Evolutionary conservation across 2,888 invertebrate genomes (phyloP), one percentile per base, ranked within the genome.

Genomic region (Lepas anatifera): DNA sequence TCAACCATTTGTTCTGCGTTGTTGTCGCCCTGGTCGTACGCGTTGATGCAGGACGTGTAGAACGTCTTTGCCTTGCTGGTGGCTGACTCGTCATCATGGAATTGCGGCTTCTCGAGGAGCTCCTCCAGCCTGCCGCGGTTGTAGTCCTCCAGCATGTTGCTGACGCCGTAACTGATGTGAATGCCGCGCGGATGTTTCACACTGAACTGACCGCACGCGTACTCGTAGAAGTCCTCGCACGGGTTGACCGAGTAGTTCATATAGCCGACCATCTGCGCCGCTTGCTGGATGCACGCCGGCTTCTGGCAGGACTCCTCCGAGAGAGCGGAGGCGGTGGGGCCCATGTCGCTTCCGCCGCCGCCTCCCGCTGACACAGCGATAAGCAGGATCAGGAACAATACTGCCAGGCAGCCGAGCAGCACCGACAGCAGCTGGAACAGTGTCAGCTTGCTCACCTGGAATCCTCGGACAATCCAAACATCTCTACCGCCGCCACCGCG

Each of bases 21-120:
- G 66, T 66, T 66, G 39, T 66, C 66, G 27, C 25, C 27, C 25
- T 66, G 66, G 6, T 66, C 66, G 25, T 66, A 66, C 35, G 85
- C 87, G 78, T 94, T 90, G 84, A 93, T 90, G 77, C 95, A 95
- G 6, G 95, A 92, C 77, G 85, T 85, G 78, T 91, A 95, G 25
- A 95, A 84, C 76, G 86, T 83, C 80, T 90, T 91, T 0, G 93
- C 92, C 81, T 95, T 95, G 7, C 84, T 77, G 68, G 88, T 85
- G 0, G 93, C 91, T 75, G 87, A 86, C 72, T 77, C 78, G 70
- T 78, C 76, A 37, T 76, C 76, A 52, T 68, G 66, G 25, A 66
- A 66, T 27, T 66, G 66, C 4, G 39, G 70, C 41, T 69, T 71
- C 18, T 70, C 70, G 29, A 76, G 75, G 0, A 84, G 82, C 73